Percentiles rank a stretch among this genome's conserved stretches.
phyloP scores from a whole-genome alignment of 2,888 invertebrate species.

The Drosophila melanosoma region DNA sequence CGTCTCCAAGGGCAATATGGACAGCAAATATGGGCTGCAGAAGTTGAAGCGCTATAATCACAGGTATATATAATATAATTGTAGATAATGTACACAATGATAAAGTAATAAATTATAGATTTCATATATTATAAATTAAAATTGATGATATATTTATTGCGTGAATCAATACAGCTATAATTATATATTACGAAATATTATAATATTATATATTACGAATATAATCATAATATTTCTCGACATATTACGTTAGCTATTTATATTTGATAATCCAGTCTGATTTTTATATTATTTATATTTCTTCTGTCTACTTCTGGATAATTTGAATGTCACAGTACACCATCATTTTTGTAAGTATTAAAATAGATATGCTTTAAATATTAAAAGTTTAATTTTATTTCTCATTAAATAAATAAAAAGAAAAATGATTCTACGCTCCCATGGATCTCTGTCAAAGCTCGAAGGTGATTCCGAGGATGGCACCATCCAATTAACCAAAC shows the following conservation, averaged over 20 bases:
- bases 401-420: conserved; percentile 30
- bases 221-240: background rate
- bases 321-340: conserved; percentile 72
- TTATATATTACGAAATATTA: background rate
- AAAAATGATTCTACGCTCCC: conserved; percentile 89
- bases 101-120: background rate
- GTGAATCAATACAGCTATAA: background rate
- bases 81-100: background rate
- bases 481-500: conserved; percentile 97
- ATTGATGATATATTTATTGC: background rate
- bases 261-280: too few species aligned
- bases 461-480: conserved; percentile 98
- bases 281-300: background rate
- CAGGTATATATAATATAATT: conserved; percentile 89
- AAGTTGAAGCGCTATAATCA: conserved; percentile 99
- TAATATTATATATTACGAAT: background rate
- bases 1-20: conserved; percentile 98
- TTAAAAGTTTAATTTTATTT: background rate
- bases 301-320: conserved; percentile 1
- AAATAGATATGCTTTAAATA: background rate
- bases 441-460: conserved; percentile 95
- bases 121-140: background rate
- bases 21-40: conserved; percentile 98
- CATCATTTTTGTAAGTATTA: conserved; percentile 84
- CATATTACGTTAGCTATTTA: background rate